Conservation (phyloP, 2,113 vertebrate genomes). For the Rhagologus leucostigma region DNA sequence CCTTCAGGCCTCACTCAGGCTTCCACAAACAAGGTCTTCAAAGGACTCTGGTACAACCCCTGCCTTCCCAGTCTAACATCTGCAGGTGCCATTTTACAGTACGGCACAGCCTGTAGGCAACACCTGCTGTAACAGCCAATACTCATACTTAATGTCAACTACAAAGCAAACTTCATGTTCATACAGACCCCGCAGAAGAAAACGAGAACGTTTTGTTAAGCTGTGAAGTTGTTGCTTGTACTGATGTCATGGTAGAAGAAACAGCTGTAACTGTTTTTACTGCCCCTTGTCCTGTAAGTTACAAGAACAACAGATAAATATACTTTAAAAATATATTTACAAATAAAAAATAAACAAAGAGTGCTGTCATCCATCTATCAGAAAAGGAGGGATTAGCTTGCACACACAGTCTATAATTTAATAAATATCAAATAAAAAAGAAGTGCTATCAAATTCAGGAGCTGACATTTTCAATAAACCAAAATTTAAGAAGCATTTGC, state of each 20-base stretch:
- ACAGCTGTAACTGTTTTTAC: slow-evolving; percentile 71
- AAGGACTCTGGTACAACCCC: not conserved
- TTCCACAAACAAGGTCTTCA: not conserved
- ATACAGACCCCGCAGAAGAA: slow-evolving; percentile 77
- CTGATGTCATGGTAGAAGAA: slow-evolving; percentile 51
- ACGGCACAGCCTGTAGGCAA: not conserved
- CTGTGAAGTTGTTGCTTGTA: slow-evolving; percentile 61
- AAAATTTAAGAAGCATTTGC: slow-evolving; percentile 6
- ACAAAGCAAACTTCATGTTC: not conserved
- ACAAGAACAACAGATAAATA: not conserved
- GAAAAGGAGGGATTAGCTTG: not conserved
- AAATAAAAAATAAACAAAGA: not conserved
- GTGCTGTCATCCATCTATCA: not conserved
- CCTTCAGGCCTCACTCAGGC: not conserved
- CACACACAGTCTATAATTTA: not conserved
- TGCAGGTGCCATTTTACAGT: not conserved
- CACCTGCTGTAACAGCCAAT: not conserved
- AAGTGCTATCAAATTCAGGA: not conserved
- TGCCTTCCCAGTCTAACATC: not conserved
- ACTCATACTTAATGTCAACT: not conserved
- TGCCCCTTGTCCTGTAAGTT: slow-evolving; percentile 56
- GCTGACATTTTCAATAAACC: not conserved
- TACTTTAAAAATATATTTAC: not conserved
- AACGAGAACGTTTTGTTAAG: slow-evolving; percentile 80
- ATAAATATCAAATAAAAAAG: not conserved